Conservation (phyloP, 2,113 vertebrate genomes). For the Zingel zingel region DNA sequence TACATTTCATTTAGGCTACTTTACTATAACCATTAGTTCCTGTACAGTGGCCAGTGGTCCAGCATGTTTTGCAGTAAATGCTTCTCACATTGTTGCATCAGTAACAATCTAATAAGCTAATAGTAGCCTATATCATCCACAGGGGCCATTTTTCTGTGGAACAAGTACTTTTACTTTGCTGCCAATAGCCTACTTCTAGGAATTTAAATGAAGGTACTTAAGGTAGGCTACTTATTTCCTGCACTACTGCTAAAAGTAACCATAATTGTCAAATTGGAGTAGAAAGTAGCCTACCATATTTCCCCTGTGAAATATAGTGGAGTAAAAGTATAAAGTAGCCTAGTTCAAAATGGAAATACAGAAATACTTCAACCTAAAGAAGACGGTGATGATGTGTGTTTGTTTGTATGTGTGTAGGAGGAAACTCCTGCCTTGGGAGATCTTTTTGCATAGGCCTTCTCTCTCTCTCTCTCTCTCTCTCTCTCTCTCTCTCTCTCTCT, state of each 20-base stretch:
- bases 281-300: not conserved
- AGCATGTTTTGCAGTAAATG: not conserved
- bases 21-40: not conserved
- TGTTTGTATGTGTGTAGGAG: not conserved
- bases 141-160: not conserved
- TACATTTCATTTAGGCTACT: not conserved
- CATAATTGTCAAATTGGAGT: no score
- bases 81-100: not conserved
- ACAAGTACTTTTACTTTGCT: not conserved
- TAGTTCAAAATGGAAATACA: not conserved
- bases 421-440: not conserved
- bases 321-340: no score
- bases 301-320: not conserved
- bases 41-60: not conserved
- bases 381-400: not conserved
- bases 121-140: not conserved
- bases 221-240: no score
- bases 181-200: not conserved
- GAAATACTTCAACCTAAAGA: not conserved
- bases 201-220: not conserved
- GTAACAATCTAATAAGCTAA: not conserved
- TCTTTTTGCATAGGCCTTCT: conserved; percentile 11
- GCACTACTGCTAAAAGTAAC: no score
- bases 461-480: no score
- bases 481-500: no score